These are phyloP conservation scores for Parauchenoglanis punctatus DNA, from an alignment of 2,797 vertebrate species.

Conservation along the genomic window DNA sequence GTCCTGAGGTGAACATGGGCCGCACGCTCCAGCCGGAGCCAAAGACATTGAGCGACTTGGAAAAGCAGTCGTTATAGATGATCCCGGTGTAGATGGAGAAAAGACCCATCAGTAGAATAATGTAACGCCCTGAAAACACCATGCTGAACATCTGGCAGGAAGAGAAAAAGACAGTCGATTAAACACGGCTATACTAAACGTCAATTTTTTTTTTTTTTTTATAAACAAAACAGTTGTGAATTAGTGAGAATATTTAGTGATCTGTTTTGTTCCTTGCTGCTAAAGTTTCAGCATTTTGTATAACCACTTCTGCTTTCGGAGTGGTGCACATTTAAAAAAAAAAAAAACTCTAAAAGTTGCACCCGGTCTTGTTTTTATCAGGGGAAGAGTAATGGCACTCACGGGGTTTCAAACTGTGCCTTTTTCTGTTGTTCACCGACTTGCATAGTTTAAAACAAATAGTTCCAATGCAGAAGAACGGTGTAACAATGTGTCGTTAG, in stretches of 20 bases:
- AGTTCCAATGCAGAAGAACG: background rate
- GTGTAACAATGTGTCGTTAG: background rate
- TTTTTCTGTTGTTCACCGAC: background rate
- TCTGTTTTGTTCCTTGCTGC: background rate
- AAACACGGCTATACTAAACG: background rate
- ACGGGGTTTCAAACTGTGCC: background rate
- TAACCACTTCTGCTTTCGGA: slow-evolving; percentile 1
- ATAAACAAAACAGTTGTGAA: background rate
- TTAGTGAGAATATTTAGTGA: background rate
- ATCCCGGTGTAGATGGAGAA: slow-evolving; percentile 96
- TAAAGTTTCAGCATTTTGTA: background rate
- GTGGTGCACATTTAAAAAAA: background rate
- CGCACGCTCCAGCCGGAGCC: slow-evolving; percentile 94
- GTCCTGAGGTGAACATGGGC: slow-evolving; percentile 82
- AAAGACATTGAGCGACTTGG: slow-evolving; percentile 92
- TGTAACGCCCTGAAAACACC: slow-evolving; percentile 93
- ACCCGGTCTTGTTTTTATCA: background rate
- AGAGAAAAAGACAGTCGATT: background rate
- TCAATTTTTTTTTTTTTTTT: background rate
- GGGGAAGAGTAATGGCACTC: background rate
- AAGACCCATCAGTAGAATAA: slow-evolving; percentile 93
- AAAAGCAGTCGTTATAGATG: slow-evolving; percentile 99
- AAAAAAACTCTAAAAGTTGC: background rate
- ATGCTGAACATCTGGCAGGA: slow-evolving; percentile 89
- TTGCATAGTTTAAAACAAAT: background rate